phyloP scores from a whole-genome alignment of 2,888 invertebrate genomes.

The Agrilus mali region DNA sequence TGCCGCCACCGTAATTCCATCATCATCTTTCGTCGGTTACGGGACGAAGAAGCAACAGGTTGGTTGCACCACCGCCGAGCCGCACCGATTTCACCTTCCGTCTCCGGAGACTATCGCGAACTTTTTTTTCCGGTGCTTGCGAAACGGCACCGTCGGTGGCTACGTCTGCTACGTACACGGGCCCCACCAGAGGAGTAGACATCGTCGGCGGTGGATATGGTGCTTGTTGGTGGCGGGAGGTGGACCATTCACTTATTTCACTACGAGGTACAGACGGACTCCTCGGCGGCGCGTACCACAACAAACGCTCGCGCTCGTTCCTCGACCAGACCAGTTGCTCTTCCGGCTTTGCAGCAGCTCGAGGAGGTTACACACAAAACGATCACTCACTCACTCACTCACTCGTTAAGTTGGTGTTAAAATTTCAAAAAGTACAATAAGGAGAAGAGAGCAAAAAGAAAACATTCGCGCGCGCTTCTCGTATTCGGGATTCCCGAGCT shows the following conservation, averaged over 20 bases:
- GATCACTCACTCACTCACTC: not conserved
- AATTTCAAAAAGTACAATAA: too few relatives aligned
- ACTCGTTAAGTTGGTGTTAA: not conserved
- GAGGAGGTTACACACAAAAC: too few relatives aligned
- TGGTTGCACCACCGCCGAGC: too few relatives aligned
- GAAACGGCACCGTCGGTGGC: constrained; percentile 21
- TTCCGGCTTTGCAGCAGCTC: constrained; percentile 21
- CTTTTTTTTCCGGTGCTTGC: constrained; percentile 29
- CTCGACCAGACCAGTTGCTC: constrained; percentile 31
- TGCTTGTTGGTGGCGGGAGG: constrained; percentile 12
- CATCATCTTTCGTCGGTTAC: too few relatives aligned
- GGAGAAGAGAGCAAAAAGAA: too few relatives aligned
- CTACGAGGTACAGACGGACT: constrained; percentile 1
- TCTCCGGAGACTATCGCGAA: too few relatives aligned
- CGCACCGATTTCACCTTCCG: too few relatives aligned
- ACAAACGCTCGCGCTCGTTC: constrained; percentile 16
- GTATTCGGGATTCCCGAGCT: constrained; percentile 1
- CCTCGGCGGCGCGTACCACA: constrained; percentile 15
- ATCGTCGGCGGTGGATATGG: not conserved
- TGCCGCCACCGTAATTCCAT: too few relatives aligned
- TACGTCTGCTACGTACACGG: constrained; percentile 14
- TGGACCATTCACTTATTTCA: constrained; percentile 25
- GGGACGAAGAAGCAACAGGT: too few relatives aligned
- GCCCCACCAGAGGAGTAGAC: constrained; percentile 15
- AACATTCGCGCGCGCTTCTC: too few relatives aligned